phyloP scores from a whole-genome alignment of 2,888 invertebrate species.

The Cremastinae sp. region DNA sequence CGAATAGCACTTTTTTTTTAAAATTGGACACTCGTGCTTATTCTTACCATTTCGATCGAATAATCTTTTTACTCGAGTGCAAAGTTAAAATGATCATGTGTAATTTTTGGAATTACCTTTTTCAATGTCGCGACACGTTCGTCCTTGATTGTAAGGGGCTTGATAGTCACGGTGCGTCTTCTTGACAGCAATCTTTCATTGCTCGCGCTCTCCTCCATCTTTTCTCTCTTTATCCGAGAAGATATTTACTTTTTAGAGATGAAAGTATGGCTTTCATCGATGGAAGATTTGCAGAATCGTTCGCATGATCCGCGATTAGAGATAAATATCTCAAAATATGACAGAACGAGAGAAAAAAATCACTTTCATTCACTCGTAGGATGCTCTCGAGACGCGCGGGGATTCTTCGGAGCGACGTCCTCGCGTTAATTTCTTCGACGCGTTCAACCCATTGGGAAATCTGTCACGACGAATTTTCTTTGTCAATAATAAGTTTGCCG shows the following conservation, averaged over 20 bases:
- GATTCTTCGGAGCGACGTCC: slow-evolving; percentile 15
- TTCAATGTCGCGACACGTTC: slow-evolving; percentile 81
- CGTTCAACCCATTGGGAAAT: slow-evolving; percentile 14
- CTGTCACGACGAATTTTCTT: slow-evolving; percentile 8
- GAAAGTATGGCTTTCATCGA: too few species aligned
- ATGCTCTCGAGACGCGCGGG: slow-evolving; percentile 13
- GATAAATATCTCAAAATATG: background rate
- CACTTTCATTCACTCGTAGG: slow-evolving; percentile 29
- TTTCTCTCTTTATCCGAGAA: slow-evolving; percentile 67
- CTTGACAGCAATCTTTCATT: slow-evolving; percentile 76
- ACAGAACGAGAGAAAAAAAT: slow-evolving; percentile 12
- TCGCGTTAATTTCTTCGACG: slow-evolving; percentile 17
- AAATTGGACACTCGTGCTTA: background rate
- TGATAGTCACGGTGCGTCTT: slow-evolving; percentile 76
- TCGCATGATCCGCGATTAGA: background rate
- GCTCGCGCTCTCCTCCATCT: slow-evolving; percentile 78
- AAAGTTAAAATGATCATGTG: background rate
- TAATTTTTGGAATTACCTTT: slow-evolving; percentile 74
- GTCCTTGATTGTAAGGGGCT: slow-evolving; percentile 80
- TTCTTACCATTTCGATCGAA: background rate
- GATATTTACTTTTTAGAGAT: slow-evolving; percentile 59
- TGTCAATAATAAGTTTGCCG: slow-evolving; percentile 26
- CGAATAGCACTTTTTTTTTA: slow-evolving; percentile 47
- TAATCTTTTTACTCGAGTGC: background rate
- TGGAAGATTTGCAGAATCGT: slow-evolving; percentile 15